These are phyloP conservation scores for Amphiprion ocellaris DNA, from an alignment of 2,113 vertebrate genomes.

Conservation along the genomic window DNA sequence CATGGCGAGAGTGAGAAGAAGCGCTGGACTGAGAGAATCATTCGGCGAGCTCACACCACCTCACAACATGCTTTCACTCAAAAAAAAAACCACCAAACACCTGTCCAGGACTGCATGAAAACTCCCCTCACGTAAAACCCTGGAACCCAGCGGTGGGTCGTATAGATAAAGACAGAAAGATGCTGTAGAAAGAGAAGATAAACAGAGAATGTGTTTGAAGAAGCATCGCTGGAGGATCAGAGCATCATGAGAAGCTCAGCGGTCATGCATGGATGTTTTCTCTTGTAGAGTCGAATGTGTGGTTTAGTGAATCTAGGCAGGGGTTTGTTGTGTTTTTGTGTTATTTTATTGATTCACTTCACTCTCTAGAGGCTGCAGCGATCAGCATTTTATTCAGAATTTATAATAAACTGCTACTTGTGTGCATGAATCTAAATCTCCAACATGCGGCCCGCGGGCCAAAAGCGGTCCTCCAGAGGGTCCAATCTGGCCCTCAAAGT, in stretches of 20 bases:
- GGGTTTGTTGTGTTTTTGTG: background rate
- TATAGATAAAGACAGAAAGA: conserved; percentile 7
- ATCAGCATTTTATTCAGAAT: no score
- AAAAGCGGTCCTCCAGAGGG: no score
- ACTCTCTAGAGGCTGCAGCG: no score
- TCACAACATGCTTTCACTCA: conserved; percentile 5
- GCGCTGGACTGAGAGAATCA: conserved; percentile 33
- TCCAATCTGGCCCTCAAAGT: no score
- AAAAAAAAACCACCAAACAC: background rate
- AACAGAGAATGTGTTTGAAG: background rate
- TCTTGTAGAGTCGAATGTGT: background rate
- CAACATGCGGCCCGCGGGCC: no score
- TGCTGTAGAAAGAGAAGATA: background rate
- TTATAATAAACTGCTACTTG: no score
- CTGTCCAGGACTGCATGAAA: background rate
- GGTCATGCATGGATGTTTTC: conserved; percentile 1
- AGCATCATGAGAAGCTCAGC: conserved; percentile 1
- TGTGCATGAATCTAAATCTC: no score
- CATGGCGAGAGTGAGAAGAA: conserved; percentile 27
- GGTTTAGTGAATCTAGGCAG: background rate
- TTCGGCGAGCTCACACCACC: background rate
- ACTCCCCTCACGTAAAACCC: background rate
- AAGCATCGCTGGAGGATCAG: conserved; percentile 3
- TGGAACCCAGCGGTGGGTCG: conserved; percentile 22
- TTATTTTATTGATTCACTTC: background rate